These are phyloP conservation scores for Pseudochirops corinnae DNA, from an alignment of 2,797 vertebrate genomes.

Conservation along the genomic window DNA sequence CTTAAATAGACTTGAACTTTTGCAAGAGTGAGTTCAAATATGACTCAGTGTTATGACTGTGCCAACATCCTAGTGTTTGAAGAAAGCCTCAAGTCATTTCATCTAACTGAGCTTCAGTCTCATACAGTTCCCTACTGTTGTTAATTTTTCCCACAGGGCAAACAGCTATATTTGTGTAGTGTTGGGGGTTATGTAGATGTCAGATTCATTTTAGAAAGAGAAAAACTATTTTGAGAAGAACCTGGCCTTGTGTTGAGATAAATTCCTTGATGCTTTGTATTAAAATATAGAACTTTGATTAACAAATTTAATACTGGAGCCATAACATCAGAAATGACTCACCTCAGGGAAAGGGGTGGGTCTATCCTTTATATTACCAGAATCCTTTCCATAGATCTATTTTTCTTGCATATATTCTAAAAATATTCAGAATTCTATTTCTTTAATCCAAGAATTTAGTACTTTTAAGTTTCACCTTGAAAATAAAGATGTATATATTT, in stretches of 20 bases:
- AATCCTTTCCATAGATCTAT: background rate
- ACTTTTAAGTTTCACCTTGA: background rate
- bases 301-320: background rate
- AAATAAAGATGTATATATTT: background rate
- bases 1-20: background rate
- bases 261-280: background rate
- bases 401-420: background rate
- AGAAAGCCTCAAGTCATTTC: background rate
- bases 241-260: slow-evolving; percentile 3
- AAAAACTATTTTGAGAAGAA: background rate
- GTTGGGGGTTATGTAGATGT: background rate
- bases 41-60: background rate
- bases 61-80: background rate
- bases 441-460: background rate
- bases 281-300: slow-evolving; percentile 17
- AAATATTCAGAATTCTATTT: background rate
- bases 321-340: background rate
- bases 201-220: background rate
- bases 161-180: background rate
- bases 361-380: background rate
- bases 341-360: background rate
- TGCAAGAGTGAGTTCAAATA: background rate
- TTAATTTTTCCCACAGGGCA: background rate
- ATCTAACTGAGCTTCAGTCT: background rate
- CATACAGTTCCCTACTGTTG: background rate